Conservation (phyloP, 2,888 invertebrate genomes). For the Elmis aenea region DNA sequence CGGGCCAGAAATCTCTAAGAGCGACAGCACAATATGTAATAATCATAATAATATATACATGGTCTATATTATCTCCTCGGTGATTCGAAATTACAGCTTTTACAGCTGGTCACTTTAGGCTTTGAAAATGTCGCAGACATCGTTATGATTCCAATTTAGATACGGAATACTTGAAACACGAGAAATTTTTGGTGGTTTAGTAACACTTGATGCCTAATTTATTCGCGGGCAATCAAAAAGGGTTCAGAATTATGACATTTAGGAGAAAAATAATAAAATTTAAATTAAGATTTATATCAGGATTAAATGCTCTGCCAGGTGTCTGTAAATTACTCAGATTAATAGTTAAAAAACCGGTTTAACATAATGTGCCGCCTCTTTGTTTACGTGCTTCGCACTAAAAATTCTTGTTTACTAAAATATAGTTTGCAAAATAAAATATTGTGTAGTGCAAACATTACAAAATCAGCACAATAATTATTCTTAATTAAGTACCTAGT, state of each 20-base stretch:
- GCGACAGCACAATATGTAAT: slow-evolving; percentile 34
- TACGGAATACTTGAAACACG: slow-evolving; percentile 6
- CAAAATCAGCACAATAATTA: too few relatives aligned
- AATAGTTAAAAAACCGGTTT: too few relatives aligned
- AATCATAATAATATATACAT: slow-evolving; percentile 34
- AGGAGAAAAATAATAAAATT: neutral
- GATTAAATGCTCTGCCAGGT: too few relatives aligned
- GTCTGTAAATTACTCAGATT: too few relatives aligned
- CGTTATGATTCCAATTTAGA: slow-evolving; percentile 15
- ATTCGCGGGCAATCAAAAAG: too few relatives aligned
- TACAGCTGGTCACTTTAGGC: slow-evolving; percentile 10
- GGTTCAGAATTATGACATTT: neutral
- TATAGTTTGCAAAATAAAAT: too few relatives aligned
- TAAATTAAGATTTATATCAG: neutral
- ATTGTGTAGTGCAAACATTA: too few relatives aligned
- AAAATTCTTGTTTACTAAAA: too few relatives aligned
- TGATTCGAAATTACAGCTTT: slow-evolving; percentile 26
- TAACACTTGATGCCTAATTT: neutral
- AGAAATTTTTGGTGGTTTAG: slow-evolving; percentile 2
- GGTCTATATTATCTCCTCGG: slow-evolving; percentile 27
- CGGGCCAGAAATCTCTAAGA: slow-evolving; percentile 23
- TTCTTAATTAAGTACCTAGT: too few relatives aligned
- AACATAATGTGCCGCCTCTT: too few relatives aligned
- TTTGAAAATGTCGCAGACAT: slow-evolving; percentile 7
- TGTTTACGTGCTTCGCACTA: too few relatives aligned